Percentiles rank a stretch among this genome's conserved stretches.
Evolutionary conservation across 2,113 vertebrate genomes (phyloP).

Genomic region (Euleptes europaea): DNA sequence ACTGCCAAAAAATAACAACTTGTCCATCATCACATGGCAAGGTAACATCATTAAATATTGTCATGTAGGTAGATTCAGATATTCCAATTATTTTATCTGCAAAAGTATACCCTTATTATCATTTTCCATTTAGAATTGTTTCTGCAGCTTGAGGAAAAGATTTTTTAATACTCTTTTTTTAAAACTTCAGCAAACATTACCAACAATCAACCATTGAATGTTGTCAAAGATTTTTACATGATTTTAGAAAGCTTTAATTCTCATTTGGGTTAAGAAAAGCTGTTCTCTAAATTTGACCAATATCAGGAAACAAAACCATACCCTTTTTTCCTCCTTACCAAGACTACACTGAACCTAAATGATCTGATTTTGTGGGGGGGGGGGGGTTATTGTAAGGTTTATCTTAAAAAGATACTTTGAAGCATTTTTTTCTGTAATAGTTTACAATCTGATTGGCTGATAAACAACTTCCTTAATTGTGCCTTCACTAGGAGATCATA

Average conservation of each 20-base stretch:
- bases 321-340: neutral
- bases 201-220: neutral
- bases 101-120: neutral
- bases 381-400: no score
- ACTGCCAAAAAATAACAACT: neutral
- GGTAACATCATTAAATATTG: fast-evolving
- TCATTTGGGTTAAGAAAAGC: neutral
- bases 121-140: neutral
- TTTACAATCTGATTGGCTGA: neutral
- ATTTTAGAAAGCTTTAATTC: neutral
- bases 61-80: neutral
- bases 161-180: neutral
- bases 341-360: neutral
- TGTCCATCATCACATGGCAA: neutral
- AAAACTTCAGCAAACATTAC: neutral
- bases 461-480: neutral
- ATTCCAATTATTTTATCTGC: neutral
- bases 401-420: neutral
- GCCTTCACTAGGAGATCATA: neutral
- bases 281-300: neutral
- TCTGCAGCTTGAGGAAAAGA: neutral
- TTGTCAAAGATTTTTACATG: neutral
- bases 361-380: neutral
- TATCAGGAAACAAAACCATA: neutral
- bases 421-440: neutral